Conservation (phyloP, 1,140 invertebrate genomes). For the Spodoptera frugiperda region DNA sequence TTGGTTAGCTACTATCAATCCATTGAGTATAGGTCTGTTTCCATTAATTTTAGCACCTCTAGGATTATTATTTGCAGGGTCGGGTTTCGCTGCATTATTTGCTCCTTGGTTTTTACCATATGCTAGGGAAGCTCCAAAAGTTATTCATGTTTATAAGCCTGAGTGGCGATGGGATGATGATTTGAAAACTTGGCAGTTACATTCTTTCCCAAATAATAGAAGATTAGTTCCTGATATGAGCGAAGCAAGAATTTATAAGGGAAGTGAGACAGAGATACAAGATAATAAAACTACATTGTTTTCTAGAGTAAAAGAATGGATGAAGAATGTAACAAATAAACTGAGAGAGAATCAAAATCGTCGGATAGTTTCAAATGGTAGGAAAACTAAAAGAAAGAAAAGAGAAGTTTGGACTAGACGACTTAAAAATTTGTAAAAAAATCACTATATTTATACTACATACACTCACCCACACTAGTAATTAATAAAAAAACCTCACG, state of each 20-base stretch:
- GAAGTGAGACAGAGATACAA: conserved; percentile 27
- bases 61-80: conserved; percentile 74
- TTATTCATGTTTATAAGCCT: conserved; percentile 62
- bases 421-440: conserved; percentile 49
- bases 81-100: conserved; percentile 71
- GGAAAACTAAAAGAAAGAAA: conserved; percentile 68
- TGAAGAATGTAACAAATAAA: conserved; percentile 60
- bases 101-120: conserved; percentile 70
- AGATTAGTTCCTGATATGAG: conserved; percentile 43
- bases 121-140: conserved; percentile 71
- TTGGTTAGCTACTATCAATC: conserved; percentile 78
- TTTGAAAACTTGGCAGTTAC: conserved; percentile 68
- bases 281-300: conserved; percentile 55
- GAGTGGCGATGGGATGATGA: conserved; percentile 74
- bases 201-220: conserved; percentile 63
- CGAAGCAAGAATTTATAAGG: conserved; percentile 48
- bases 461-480: too few relatives aligned
- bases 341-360: conserved; percentile 51
- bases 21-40: conserved; percentile 73
- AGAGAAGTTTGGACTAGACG: conserved; percentile 63
- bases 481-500: too few relatives aligned
- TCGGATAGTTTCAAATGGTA: conserved; percentile 38
- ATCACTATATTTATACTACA: too few relatives aligned
- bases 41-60: conserved; percentile 75
- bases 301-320: conserved; percentile 64